These are phyloP conservation scores for Sebastes flavidus DNA, from an alignment of 2,797 vertebrate species.

Conservation along the genomic window DNA sequence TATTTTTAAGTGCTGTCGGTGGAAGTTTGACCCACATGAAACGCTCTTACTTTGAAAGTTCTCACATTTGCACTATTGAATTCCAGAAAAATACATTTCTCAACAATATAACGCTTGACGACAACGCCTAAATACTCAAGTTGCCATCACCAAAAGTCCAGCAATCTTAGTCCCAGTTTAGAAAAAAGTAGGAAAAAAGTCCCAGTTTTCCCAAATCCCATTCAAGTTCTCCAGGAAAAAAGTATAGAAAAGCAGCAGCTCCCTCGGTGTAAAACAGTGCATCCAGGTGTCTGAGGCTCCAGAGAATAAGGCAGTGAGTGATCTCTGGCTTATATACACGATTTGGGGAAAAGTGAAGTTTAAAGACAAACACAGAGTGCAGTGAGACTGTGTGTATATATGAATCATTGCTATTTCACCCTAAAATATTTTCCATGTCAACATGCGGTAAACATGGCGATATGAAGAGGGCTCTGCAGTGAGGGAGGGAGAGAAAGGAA, in stretches of 20 bases:
- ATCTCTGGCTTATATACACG: conserved; percentile 80
- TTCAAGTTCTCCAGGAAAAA: background rate
- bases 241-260: conserved; percentile 5
- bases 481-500: conserved; percentile 61
- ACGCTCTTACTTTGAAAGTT: background rate
- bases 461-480: conserved; percentile 68
- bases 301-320: conserved; percentile 47
- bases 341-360: conserved; percentile 81
- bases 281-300: conserved; percentile 38
- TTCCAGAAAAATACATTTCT: background rate
- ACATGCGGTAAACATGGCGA: conserved; percentile 77
- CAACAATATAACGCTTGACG: background rate
- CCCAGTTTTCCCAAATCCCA: conserved; percentile 16
- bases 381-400: conserved; percentile 78
- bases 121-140: background rate
- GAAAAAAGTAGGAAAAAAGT: conserved; percentile 5
- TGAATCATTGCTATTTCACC: conserved; percentile 83
- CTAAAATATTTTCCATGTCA: conserved; percentile 86
- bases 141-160: background rate
- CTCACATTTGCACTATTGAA: background rate
- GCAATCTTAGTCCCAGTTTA: background rate
- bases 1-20: background rate
- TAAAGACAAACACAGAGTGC: conserved; percentile 81
- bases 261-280: conserved; percentile 11
- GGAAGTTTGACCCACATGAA: background rate